These are phyloP conservation scores for Lasaia peninsularis DNA, from an alignment of 1,140 invertebrate genomes.

Conservation along the genomic window DNA sequence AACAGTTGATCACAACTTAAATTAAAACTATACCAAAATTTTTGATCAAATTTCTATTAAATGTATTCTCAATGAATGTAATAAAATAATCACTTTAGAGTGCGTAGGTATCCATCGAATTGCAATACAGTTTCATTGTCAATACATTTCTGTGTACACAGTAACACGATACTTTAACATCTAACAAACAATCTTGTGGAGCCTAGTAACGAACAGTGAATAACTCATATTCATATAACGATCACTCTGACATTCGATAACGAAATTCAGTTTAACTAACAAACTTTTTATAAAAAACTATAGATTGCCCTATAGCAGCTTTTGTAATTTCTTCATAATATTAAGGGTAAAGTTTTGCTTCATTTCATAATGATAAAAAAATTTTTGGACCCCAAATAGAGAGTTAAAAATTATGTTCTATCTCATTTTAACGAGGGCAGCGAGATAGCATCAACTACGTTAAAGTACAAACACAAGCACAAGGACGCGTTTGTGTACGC, in stretches of 20 bases:
- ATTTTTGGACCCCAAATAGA: too few relatives aligned
- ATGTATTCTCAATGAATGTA: not conserved
- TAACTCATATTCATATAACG: constrained; percentile 37
- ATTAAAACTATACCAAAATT: constrained; percentile 8
- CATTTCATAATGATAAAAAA: too few relatives aligned
- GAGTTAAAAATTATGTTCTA: too few relatives aligned
- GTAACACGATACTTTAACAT: constrained; percentile 35
- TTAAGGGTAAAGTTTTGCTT: too few relatives aligned
- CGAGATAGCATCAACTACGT: too few relatives aligned
- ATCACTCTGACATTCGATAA: constrained; percentile 38
- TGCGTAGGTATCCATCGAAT: not conserved
- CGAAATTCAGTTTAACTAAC: not conserved
- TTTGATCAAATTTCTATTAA: not conserved
- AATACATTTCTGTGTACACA: constrained; percentile 11
- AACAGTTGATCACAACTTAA: constrained; percentile 23
- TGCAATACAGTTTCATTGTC: not conserved
- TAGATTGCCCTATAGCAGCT: too few relatives aligned
- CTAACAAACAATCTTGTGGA: constrained; percentile 48
- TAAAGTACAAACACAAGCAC: too few relatives aligned
- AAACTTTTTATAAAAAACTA: too few relatives aligned
- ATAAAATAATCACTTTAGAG: too few relatives aligned
- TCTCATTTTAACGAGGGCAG: too few relatives aligned
- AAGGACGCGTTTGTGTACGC: too few relatives aligned
- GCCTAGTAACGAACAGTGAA: constrained; percentile 47
- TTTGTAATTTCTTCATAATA: too few relatives aligned